Percentiles rank a stretch among this genome's conserved stretches.
Evolutionary conservation across 1,140 invertebrate species (phyloP).

Genomic region (Varroa destructor): DNA sequence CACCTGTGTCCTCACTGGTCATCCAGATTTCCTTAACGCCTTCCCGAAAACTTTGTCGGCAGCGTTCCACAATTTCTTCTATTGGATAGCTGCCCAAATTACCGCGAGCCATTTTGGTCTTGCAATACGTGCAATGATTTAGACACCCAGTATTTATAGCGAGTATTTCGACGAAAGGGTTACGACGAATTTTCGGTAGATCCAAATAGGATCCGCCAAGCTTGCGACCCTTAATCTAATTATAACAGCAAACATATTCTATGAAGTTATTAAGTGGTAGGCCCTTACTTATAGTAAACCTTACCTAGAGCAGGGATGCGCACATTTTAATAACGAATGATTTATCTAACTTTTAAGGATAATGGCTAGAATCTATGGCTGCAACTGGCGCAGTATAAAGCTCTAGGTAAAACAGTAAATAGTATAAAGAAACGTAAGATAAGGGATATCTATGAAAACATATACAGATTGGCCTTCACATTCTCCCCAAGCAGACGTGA

Average conservation of each 20-base stretch:
- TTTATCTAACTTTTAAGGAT: no score
- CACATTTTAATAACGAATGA: no score
- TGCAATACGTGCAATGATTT: constrained; percentile 97
- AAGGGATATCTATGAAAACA: no score
- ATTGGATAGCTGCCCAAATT: constrained; percentile 84
- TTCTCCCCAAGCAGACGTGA: no score
- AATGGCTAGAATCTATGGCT: no score
- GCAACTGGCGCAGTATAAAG: no score
- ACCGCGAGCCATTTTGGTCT: constrained; percentile 92
- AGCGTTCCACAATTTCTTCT: constrained; percentile 45
- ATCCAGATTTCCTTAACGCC: constrained; percentile 96
- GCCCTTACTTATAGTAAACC: no score
- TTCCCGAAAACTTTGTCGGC: constrained; percentile 57
- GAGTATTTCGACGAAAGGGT: constrained; percentile 93
- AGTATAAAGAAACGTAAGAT: no score
- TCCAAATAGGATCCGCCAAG: constrained; percentile 67
- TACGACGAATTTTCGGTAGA: constrained; percentile 84
- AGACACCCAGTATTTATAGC: constrained; percentile 90
- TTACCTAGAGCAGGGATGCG: no score
- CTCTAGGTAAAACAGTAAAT: no score
- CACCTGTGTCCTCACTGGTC: constrained; percentile 90
- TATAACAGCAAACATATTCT: not conserved
- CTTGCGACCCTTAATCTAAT: constrained; percentile 55
- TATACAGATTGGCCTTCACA: no score
- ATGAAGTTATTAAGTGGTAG: no score